Evolutionary conservation across 2,888 invertebrate species (phyloP), one percentile per base, ranked within the genome.

Genomic region (Steinernema hermaphroditum): DNA sequence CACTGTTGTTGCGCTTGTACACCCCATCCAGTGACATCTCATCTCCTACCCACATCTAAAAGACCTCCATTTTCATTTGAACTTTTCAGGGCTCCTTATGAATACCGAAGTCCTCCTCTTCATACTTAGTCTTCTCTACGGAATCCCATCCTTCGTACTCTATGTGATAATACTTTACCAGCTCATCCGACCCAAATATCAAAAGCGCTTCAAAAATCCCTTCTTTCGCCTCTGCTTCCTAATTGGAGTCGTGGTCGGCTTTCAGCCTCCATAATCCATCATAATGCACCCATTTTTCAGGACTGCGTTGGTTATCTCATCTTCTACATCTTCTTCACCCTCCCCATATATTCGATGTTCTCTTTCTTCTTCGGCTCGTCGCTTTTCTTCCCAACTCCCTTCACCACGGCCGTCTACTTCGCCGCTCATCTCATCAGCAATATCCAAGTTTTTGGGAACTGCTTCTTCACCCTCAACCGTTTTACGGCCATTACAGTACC

Each of bases 391-490:
- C 54, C 54, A 2, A 24, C 54, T 2, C 24, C 54, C 4, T 27
- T 54, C 54, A 54, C 54, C 54, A 54, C 24, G 24, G 54, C 24
- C 54, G 24, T 54, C 16, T 54, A 22, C 54, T 54, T 54, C 54
- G 19, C 54, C 24, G 14, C 54, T 27, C 27, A 54, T 14, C 27
- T 54, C 22, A 24, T 54, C 54, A 2, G 19, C 54, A 24, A 54
- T 14, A 14, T 54, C 24, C 54, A 54, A 27, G 24, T 54, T 27
- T 54, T 54, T 27, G 54, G 54, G 24, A 54, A 24, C 54, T 54
- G 54, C 24, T 54, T 54, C 54, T 27, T 54, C 24, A 54, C 54
- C 54, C 22, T 54, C 22, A 54, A 54, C 27, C 54, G 54, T 2
- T 54, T 54, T 27, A 54, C 54, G 1, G 19, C 54, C 12, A 54